These are phyloP conservation scores for Psephotus haematonotus DNA, from an alignment of 2,113 vertebrate species.

Conservation along the genomic window DNA sequence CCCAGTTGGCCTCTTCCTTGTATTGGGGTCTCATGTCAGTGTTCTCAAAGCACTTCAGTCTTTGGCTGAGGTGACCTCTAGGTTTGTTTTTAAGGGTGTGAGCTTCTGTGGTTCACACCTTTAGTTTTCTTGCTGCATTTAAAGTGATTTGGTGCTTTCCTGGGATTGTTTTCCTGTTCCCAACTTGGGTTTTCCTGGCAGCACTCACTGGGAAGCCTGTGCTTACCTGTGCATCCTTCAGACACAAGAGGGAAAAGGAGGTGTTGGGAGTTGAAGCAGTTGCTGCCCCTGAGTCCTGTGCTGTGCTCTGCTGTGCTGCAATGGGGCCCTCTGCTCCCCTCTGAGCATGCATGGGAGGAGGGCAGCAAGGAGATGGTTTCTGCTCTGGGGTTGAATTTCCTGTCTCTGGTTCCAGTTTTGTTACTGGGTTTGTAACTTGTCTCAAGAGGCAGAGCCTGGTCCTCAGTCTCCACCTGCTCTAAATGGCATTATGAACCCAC, in stretches of 20 bases:
- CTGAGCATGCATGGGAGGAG: rapidly evolving
- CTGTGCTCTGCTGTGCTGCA: rapidly evolving
- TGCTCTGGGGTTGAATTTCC: not conserved
- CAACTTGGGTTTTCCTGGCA: not conserved
- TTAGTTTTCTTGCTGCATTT: not conserved
- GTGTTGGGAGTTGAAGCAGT: rapidly evolving
- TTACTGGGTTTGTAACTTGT: not conserved
- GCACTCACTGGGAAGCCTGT: not conserved
- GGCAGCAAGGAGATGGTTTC: not conserved
- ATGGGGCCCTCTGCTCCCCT: not conserved
- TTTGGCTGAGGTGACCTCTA: not conserved
- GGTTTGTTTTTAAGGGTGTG: not conserved
- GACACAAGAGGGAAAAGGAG: not conserved
- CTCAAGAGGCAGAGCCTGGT: not conserved
- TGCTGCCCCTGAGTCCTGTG: not conserved
- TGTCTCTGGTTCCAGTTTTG: not conserved
- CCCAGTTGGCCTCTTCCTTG: not conserved
- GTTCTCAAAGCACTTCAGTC: not conserved
- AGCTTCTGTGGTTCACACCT: not conserved
- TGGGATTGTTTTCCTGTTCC: not conserved
- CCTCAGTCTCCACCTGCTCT: not conserved
- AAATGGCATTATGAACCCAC: not conserved
- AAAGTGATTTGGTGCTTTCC: not conserved
- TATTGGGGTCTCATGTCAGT: rapidly evolving
- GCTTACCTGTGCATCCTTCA: not conserved